Base-by-base conservation (phyloP, 1,140 invertebrate genomes). In the Calycopis cecrops region DNA sequence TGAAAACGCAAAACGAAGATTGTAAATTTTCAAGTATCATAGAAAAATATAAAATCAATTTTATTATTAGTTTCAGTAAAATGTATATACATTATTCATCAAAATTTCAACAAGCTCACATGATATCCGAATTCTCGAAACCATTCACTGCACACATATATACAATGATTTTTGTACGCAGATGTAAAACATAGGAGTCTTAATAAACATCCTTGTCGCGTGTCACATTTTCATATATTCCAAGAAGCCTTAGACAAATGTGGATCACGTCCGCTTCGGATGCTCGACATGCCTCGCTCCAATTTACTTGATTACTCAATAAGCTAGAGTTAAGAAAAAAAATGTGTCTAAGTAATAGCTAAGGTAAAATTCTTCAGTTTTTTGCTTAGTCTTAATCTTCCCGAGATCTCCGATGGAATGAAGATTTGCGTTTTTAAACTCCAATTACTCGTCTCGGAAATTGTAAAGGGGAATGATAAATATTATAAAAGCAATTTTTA, bases 261-360 rank as follows among this genome's bases (percentile, higher is more conserved):
- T 51, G 44, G 52, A 55, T 48, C 56, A 55, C 21, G 40, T 61
- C 49, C 53, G 34, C 37, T 34, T 33, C 21, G 21, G 21, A 28
- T 6, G 21, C 21, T 28, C 21, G 21, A 28, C 21, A 28, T 28
- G 21, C 21, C 21, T 28, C 35, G 51, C 35, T 42, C 49, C 65
- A 67, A 67, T 67, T 56, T 56, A 10, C 56, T 56, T 67, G 65
- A 67, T 67, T 67, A 63, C 61, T 54, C 61, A 62, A 55, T 60
- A 58, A 54, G 60, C 61, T 52, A 51, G 55, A 37, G 54, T 48
- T 55, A 60, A 55, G 61, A 65, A 66, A 60, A 55, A 65, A 65
- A 66, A n/a, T n/a, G n/a, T 52, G 60, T 60, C 63, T 62, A 55
- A 66, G 52, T 58, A 65, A 65, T 62, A 57, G 52, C 51, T 58